These are phyloP conservation scores for Cyprinodon tularosa DNA, from an alignment of 2,113 vertebrate genomes.

Conservation along the genomic window DNA sequence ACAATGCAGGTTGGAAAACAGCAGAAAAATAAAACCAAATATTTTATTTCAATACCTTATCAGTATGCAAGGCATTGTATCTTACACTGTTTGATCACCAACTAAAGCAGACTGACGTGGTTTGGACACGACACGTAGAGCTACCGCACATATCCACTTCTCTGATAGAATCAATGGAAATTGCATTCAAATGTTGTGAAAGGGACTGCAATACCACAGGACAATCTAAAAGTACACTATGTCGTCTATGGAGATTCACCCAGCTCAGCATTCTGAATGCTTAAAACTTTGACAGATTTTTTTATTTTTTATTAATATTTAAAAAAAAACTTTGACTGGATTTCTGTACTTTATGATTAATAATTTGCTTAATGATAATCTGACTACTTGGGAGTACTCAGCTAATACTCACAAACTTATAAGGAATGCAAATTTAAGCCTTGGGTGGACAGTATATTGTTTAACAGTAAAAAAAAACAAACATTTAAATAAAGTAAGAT, in stretches of 20 bases:
- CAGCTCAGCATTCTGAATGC: not conserved
- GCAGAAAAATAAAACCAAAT: not conserved
- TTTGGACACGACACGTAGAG: too few species aligned
- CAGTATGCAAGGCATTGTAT: not conserved
- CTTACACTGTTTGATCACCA: not conserved
- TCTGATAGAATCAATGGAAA: not conserved
- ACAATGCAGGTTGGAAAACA: not conserved
- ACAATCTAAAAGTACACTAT: not conserved
- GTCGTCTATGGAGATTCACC: not conserved
- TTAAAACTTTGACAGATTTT: not conserved
- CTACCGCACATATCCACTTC: not conserved
- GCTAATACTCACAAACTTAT: not conserved
- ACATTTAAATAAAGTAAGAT: not conserved
- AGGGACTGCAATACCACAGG: not conserved
- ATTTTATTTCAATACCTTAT: not conserved
- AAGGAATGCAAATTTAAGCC: not conserved
- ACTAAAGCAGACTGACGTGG: not conserved
- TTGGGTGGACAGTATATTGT: not conserved
- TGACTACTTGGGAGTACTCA: not conserved
- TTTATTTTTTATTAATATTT: too few species aligned
- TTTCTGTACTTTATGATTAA: not conserved
- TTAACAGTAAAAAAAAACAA: not conserved
- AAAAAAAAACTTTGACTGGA: too few species aligned
- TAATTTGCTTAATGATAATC: not conserved
- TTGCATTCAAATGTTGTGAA: not conserved